Evolutionary conservation across 2,888 invertebrate genomes (phyloP).

Genomic region (Cheilosia urbana): DNA sequence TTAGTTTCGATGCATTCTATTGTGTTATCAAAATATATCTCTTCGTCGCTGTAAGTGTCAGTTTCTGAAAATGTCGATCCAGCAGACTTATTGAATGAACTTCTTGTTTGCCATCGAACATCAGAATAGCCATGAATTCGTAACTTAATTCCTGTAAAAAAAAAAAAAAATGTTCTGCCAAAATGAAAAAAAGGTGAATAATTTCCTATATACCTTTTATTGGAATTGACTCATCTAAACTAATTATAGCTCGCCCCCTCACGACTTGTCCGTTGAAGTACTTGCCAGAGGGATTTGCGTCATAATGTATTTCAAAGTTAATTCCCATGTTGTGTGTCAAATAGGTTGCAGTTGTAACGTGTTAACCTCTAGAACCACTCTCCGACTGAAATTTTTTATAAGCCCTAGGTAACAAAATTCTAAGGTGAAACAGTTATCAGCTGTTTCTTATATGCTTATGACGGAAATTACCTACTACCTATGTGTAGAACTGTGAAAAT

Average conservation of each 20-base stretch:
- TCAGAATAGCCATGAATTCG: conserved; percentile 45
- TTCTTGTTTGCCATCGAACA: conserved; percentile 49
- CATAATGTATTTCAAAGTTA: conserved; percentile 80
- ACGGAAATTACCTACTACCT: not conserved
- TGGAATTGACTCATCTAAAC: conserved; percentile 74
- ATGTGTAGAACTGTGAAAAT: no score
- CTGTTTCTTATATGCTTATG: not conserved
- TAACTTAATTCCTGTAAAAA: conserved; percentile 36
- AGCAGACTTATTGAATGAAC: conserved; percentile 14
- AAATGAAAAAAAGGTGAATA: not conserved
- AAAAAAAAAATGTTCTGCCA: not conserved
- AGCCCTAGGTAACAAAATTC: not conserved
- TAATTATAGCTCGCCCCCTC: conserved; percentile 68
- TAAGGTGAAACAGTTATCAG: not conserved
- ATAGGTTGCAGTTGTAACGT: not conserved
- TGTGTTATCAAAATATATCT: conserved; percentile 44
- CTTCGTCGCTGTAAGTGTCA: conserved; percentile 42
- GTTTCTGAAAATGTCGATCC: conserved; percentile 3
- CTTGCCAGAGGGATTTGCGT: conserved; percentile 79
- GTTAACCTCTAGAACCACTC: not conserved
- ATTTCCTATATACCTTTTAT: conserved; percentile 65
- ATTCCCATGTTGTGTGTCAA: conserved; percentile 76
- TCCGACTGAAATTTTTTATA: not conserved
- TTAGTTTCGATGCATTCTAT: conserved; percentile 53
- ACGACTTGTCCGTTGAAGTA: conserved; percentile 81